Percentiles rank a stretch among this genome's conserved stretches.
These are phyloP conservation scores for Cyanoderma ruficeps DNA, from an alignment of 2,113 vertebrate genomes.

Conservation along the genomic window DNA sequence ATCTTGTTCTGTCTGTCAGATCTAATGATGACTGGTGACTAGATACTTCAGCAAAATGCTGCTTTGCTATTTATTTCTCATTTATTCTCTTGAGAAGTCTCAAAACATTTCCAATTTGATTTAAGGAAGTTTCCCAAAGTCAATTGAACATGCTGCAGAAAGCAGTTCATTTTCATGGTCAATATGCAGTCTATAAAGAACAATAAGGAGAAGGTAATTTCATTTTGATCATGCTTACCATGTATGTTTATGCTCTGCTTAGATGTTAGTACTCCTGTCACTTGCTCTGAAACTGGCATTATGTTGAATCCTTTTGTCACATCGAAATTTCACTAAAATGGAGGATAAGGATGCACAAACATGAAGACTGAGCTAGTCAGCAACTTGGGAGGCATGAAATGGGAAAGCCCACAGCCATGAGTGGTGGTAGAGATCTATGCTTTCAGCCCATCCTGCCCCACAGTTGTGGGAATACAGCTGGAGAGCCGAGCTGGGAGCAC, in stretches of 20 bases:
- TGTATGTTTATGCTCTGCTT: slow-evolving; percentile 47
- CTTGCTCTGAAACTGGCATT: not conserved
- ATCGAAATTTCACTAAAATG: not conserved
- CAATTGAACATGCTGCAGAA: slow-evolving; percentile 63
- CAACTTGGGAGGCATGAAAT: not conserved
- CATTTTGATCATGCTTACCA: slow-evolving; percentile 54
- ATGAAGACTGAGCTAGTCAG: not conserved
- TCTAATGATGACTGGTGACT: slow-evolving; percentile 71
- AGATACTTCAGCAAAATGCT: slow-evolving; percentile 51
- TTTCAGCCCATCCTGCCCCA: not conserved
- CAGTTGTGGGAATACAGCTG: too few relatives aligned
- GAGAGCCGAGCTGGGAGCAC: too few relatives aligned
- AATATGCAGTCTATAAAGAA: slow-evolving; percentile 64
- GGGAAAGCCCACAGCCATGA: not conserved
- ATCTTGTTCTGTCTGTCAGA: slow-evolving; percentile 73
- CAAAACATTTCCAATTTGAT: slow-evolving; percentile 71
- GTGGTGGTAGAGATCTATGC: not conserved
- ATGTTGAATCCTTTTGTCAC: slow-evolving; percentile 8
- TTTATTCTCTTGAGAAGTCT: slow-evolving; percentile 63
- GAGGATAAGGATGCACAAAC: not conserved
- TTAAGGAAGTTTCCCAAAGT: slow-evolving; percentile 63
- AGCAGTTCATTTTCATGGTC: slow-evolving; percentile 69
- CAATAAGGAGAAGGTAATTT: slow-evolving; percentile 71
- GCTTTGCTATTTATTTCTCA: slow-evolving; percentile 71
- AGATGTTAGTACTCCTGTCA: slow-evolving; percentile 40